Conservation (phyloP, 2,797 vertebrate species). For the Antrozous pallidus region DNA sequence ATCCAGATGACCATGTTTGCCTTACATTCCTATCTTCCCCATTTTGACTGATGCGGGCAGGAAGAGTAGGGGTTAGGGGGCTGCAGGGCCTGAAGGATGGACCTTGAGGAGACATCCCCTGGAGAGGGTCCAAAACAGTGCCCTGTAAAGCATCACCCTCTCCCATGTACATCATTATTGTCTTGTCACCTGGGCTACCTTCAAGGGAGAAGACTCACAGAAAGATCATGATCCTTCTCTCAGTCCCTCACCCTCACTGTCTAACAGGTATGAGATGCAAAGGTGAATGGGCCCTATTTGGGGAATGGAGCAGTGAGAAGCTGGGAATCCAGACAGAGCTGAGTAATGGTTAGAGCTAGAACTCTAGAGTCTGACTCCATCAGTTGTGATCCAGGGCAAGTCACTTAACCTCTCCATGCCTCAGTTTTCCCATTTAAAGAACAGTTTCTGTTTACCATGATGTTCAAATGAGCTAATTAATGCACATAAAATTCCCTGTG, state of each 20-base stretch:
- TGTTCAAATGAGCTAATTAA: background rate
- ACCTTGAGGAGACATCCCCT: background rate
- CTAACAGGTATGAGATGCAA: background rate
- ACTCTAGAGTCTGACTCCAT: background rate
- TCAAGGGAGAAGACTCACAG: background rate
- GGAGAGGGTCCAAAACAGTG: background rate
- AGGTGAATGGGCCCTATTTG: background rate
- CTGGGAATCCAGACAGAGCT: background rate
- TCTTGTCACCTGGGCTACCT: no score
- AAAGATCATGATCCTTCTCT: background rate
- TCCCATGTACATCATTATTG: rapidly evolving
- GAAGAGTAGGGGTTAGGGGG: background rate
- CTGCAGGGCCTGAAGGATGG: background rate
- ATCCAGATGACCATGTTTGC: background rate
- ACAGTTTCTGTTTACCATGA: background rate
- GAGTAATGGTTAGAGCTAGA: background rate
- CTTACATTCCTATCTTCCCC: background rate
- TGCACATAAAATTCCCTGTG: background rate
- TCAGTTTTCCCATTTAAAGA: background rate
- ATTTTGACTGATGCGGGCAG: background rate
- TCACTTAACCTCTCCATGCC: background rate
- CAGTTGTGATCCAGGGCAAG: background rate
- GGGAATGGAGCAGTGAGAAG: background rate
- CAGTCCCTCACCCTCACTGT: background rate
- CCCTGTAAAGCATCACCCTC: background rate